Evolutionary conservation across 2,113 vertebrate genomes (phyloP).

Genomic region (Mixornis gularis): DNA sequence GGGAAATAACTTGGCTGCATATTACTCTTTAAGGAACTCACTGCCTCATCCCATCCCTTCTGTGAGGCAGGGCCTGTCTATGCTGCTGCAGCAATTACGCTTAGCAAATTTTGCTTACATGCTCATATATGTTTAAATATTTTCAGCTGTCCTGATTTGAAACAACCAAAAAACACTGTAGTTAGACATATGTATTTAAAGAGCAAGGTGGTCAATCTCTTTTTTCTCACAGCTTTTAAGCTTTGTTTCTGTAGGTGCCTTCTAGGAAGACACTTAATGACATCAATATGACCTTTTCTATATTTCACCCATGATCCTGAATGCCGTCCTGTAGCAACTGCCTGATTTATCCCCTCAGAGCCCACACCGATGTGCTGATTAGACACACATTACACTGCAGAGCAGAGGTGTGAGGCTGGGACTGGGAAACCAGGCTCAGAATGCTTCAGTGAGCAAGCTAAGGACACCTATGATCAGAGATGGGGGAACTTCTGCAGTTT

Average conservation of each 20-base stretch:
- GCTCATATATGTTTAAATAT: background rate
- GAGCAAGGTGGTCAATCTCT: background rate
- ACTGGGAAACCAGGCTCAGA: background rate
- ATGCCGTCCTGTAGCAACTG: background rate
- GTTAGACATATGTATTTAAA: background rate
- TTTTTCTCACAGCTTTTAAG: background rate
- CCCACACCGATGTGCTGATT: background rate
- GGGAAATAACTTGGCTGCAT: background rate
- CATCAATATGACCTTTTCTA: background rate
- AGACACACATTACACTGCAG: background rate
- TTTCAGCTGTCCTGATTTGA: background rate
- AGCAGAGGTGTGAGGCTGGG: background rate
- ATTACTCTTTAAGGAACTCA: background rate
- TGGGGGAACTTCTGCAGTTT: background rate
- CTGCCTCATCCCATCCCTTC: background rate
- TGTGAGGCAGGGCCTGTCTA: background rate
- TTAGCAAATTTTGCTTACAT: background rate
- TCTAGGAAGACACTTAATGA: background rate
- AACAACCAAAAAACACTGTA: background rate
- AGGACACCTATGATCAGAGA: background rate
- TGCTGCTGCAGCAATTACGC: background rate
- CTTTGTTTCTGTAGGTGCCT: background rate
- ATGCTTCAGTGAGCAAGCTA: background rate
- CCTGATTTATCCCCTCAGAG: background rate
- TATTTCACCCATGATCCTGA: background rate